Base-by-base conservation (phyloP, 1,140 invertebrate genomes). In the Pteromalus puparum region DNA sequence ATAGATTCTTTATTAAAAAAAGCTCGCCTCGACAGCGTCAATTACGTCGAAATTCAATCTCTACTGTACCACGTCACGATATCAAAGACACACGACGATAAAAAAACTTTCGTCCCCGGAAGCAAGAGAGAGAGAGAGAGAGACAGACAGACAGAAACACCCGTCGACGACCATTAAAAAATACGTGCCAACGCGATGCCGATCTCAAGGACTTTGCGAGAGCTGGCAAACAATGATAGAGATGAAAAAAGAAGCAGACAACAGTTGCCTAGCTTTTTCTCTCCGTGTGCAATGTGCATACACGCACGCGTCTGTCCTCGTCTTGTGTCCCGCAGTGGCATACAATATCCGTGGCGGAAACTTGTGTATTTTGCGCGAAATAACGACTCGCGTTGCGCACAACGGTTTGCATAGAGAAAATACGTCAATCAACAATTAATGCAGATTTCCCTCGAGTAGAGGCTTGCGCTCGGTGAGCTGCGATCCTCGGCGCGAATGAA, bases 401-500 rank as follows among this genome's bases (percentile, higher is more conserved):
- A 70, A 13, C 67, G 67, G 67, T 30, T 70, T 26, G 67, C 67
- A 30, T 70, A 21, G 18, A 12, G 42, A 26, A 75, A 75, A 75
- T 48, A 73, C 42, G 76, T 61, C 76, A 38, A 78, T 61, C 46
- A 53, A 34, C 48, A 61, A 65, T 78, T 61, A 61, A 30, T 78
- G 46, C 13, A 78, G 48, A 78, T 78, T 78, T 78, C 76, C 76
- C 76, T 65, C 12, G 76, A 78, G 76, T 78, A 10, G 48, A 2
- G 28, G 24, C 9, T 78, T 38, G 26, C 18, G 38, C 5, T 7
- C 21, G 4, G 53, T 5, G 30, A 5, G 30, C 2, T 53, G 48
- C 18, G 48, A 53, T 53, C 21, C 53, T 21, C 53, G 15, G 2
- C 15, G 53, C 53, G 53, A 61, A 61, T 61, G 53, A n/a, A 61